These are phyloP conservation scores for Margarornis squamiger DNA, from an alignment of 2,797 vertebrate genomes.

Conservation along the genomic window DNA sequence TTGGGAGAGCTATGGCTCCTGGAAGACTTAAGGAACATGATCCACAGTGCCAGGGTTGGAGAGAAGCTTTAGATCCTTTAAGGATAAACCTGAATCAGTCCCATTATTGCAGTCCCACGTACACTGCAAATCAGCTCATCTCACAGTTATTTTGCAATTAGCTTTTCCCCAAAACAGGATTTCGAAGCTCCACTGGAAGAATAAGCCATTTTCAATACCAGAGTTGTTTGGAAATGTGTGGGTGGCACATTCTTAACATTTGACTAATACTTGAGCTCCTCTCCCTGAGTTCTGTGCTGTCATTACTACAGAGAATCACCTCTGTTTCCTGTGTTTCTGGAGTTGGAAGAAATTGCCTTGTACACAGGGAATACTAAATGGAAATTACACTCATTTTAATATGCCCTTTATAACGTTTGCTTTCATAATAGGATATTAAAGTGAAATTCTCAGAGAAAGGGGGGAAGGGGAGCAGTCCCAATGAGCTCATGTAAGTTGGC, in stretches of 20 bases:
- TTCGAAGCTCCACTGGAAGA: not conserved
- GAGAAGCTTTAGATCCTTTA: not conserved
- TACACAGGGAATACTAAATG: not conserved
- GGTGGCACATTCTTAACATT: not conserved
- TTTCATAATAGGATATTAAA: constrained; percentile 8
- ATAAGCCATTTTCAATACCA: not conserved
- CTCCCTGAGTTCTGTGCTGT: not conserved
- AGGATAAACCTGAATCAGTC: not conserved
- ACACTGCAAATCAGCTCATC: not conserved
- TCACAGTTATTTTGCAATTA: not conserved
- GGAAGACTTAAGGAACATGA: not conserved
- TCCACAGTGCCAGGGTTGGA: not conserved
- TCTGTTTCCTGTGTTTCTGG: not conserved
- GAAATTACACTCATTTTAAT: not conserved
- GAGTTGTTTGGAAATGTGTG: not conserved
- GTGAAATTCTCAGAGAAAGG: constrained; percentile 14
- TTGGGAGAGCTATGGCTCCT: not conserved
- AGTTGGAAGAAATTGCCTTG: not conserved
- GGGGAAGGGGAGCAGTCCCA: not conserved
- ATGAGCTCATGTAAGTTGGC: not conserved
- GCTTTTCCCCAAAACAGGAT: not conserved
- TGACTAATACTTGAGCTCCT: not conserved
- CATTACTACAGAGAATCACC: not conserved
- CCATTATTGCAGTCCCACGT: not conserved
- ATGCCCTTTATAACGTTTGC: not conserved